Evolutionary conservation across 2,797 vertebrate species (phyloP).

Genomic region (Notolabrus celidotus): DNA sequence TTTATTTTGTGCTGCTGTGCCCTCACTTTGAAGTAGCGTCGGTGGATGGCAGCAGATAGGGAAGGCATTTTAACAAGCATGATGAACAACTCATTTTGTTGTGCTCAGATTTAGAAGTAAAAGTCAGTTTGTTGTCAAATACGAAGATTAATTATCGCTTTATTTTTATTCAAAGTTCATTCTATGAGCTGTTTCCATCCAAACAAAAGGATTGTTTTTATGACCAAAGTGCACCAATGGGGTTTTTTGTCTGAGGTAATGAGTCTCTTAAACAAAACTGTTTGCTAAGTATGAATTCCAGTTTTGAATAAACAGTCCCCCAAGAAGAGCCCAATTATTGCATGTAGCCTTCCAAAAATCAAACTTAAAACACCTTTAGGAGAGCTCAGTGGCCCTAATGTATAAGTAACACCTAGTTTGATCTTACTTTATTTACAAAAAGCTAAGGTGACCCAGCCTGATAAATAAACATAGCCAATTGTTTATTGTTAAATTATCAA

Average conservation of each 20-base stretch:
- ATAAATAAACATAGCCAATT: constrained; percentile 5
- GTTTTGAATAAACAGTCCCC: constrained; percentile 11
- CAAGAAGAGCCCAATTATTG: constrained; percentile 1
- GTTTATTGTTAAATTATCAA: constrained; percentile 39
- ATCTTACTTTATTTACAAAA: constrained; percentile 15
- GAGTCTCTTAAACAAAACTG: constrained; percentile 10
- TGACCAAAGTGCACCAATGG: background rate
- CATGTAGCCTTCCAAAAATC: background rate
- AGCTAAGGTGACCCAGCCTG: constrained; percentile 1
- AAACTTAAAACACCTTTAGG: background rate
- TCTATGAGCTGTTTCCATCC: background rate
- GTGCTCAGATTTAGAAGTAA: background rate
- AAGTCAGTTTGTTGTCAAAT: constrained; percentile 9
- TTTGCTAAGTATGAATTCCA: constrained; percentile 4
- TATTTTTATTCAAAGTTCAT: background rate
- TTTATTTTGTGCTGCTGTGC: constrained; percentile 11
- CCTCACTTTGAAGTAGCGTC: constrained; percentile 20
- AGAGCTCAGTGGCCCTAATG: background rate
- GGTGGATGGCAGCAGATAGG: background rate
- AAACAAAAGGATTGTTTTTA: background rate
- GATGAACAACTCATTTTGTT: background rate
- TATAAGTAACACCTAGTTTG: background rate
- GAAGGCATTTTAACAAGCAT: constrained; percentile 10
- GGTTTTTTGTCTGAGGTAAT: constrained; percentile 6
- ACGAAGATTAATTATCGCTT: background rate